A percentile compares a stretch with the other conserved stretches of the same genome.
These are phyloP conservation scores for Sarcophaga variegata DNA, from an alignment of 2,888 invertebrate genomes.

Conservation along the genomic window DNA sequence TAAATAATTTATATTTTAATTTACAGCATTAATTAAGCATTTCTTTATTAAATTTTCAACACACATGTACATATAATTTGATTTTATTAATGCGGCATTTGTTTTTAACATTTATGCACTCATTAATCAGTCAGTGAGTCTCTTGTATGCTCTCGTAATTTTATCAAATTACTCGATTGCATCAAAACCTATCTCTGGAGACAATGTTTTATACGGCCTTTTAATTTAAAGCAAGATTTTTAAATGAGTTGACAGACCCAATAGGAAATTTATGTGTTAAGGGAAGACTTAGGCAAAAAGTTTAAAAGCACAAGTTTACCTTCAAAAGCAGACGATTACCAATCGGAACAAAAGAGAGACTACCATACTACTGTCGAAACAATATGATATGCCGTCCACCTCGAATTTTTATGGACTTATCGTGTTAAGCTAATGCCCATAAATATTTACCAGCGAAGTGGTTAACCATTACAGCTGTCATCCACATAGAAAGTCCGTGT, in stretches of 20 bases:
- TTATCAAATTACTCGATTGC: slow-evolving; percentile 28
- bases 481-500: too few relatives aligned
- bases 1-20: too few relatives aligned
- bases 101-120: background rate
- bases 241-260: background rate
- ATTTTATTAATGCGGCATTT: background rate
- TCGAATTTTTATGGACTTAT: too few relatives aligned
- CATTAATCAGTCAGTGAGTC: slow-evolving; percentile 10
- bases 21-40: background rate
- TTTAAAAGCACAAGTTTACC: too few relatives aligned
- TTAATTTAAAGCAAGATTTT: slow-evolving; percentile 6
- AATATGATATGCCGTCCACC: too few relatives aligned
- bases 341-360: too few relatives aligned
- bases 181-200: slow-evolving; percentile 33
- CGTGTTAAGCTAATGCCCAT: too few relatives aligned
- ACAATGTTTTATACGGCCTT: slow-evolving; percentile 12
- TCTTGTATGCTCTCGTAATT: background rate
- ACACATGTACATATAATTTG: background rate
- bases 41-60: background rate
- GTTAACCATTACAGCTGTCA: too few relatives aligned
- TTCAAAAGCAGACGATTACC: too few relatives aligned
- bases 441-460: too few relatives aligned
- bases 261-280: background rate
- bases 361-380: too few relatives aligned
- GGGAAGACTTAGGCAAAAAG: background rate